These are phyloP conservation scores for Helicoverpa zea DNA, from an alignment of 1,140 invertebrate species.

Conservation along the genomic window DNA sequence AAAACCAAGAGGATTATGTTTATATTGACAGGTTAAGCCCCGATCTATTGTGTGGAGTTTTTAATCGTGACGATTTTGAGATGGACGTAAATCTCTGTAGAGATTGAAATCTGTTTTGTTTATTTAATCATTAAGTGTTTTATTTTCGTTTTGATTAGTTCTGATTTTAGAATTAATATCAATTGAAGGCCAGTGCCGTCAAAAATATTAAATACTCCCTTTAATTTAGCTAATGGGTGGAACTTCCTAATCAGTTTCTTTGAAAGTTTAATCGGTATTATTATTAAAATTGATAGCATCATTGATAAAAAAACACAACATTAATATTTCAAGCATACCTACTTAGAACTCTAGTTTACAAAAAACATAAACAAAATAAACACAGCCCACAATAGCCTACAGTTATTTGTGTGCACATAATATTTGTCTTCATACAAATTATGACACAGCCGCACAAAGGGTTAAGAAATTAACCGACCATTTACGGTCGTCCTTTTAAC, in stretches of 20 bases:
- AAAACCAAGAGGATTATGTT: conserved; percentile 25
- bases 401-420: conserved; percentile 51
- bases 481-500: conserved; percentile 75
- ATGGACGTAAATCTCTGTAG: neutral
- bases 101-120: neutral
- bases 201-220: no score
- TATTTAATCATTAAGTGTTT: neutral
- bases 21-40: conserved; percentile 31
- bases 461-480: conserved; percentile 69
- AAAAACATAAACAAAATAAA: conserved; percentile 27
- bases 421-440: conserved; percentile 68
- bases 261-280: no score
- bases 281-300: no score
- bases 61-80: conserved; percentile 8
- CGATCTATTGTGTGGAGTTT: conserved; percentile 21
- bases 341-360: neutral
- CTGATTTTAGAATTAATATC: no score
- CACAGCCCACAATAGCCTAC: conserved; percentile 27
- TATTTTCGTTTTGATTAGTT: neutral
- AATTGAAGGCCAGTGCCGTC: no score
- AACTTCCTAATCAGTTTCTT: no score
- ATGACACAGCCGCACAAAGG: conserved; percentile 75
- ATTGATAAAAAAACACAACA: no score
- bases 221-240: no score
- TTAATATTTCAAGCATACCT: no score